A percentile compares a stretch with the other conserved stretches of the same genome.
These are phyloP conservation scores for Ormia ochracea DNA, from an alignment of 2,888 invertebrate genomes.

Conservation along the genomic window DNA sequence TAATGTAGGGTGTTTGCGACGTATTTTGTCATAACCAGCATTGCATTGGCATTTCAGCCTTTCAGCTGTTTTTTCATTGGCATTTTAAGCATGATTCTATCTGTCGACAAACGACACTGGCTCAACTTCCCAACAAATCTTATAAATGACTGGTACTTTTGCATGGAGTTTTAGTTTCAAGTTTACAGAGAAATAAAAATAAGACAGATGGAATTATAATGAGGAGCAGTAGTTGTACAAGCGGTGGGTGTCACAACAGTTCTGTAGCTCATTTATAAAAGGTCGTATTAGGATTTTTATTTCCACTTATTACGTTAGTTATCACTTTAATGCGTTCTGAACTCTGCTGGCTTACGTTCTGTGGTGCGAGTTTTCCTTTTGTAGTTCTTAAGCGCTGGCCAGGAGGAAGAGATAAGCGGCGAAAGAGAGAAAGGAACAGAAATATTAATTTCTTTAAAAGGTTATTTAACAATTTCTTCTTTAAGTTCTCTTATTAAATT, in stretches of 20 bases:
- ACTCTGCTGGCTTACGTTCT: neutral
- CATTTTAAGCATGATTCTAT: constrained; percentile 13
- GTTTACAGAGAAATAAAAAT: constrained; percentile 6
- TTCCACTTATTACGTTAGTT: neutral
- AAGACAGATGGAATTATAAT: constrained; percentile 20
- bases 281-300: neutral
- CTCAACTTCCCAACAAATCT: constrained; percentile 28
- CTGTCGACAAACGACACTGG: constrained; percentile 39
- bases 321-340: neutral
- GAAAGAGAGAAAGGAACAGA: too few species aligned
- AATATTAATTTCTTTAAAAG: too few species aligned
- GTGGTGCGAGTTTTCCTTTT: too few species aligned
- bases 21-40: neutral
- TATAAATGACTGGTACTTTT: neutral
- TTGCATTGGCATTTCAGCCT: constrained; percentile 13
- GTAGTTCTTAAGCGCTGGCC: too few species aligned
- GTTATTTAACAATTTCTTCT: too few species aligned
- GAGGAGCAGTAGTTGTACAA: constrained; percentile 13
- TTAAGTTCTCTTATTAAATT: too few species aligned
- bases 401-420: too few species aligned
- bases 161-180: constrained; percentile 26
- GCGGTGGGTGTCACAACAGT: constrained; percentile 43
- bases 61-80: neutral
- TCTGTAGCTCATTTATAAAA: constrained; percentile 8
- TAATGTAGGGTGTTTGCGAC: neutral